Evolutionary conservation across 2,797 vertebrate species (phyloP).

Genomic region (Cossypha dichroa): DNA sequence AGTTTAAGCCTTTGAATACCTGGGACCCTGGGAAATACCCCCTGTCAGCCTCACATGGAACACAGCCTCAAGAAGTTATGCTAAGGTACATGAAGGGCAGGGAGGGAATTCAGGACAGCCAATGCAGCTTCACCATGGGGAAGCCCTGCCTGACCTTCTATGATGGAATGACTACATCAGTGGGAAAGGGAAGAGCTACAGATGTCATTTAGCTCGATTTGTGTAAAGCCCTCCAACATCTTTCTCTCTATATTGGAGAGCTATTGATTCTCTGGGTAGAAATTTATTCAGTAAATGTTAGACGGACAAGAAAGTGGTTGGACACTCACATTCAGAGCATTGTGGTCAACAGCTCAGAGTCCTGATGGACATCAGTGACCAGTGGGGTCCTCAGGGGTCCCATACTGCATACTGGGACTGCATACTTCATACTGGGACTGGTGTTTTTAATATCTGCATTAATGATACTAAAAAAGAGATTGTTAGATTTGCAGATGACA

Average conservation of each 20-base stretch:
- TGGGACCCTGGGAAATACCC: neutral
- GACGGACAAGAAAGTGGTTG: neutral
- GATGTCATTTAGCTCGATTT: neutral
- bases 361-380: neutral
- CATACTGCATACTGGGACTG: neutral
- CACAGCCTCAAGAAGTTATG: neutral
- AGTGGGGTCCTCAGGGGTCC: neutral
- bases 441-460: neutral
- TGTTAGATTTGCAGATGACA: neutral
- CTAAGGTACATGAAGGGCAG: neutral
- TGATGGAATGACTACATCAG: neutral
- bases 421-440: accelerated
- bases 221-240: neutral
- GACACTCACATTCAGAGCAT: neutral
- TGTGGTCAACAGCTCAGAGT: neutral
- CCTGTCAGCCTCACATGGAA: neutral
- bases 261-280: neutral
- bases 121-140: accelerated
- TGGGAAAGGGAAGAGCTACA: neutral
- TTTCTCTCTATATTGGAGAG: neutral
- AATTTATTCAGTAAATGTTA: neutral
- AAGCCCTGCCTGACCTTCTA: neutral
- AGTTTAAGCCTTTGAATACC: neutral
- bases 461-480: neutral
- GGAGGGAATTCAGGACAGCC: neutral